Evolutionary conservation across 1,140 invertebrate genomes (phyloP).

Genomic region (Caenorhabditis briggsae): DNA sequence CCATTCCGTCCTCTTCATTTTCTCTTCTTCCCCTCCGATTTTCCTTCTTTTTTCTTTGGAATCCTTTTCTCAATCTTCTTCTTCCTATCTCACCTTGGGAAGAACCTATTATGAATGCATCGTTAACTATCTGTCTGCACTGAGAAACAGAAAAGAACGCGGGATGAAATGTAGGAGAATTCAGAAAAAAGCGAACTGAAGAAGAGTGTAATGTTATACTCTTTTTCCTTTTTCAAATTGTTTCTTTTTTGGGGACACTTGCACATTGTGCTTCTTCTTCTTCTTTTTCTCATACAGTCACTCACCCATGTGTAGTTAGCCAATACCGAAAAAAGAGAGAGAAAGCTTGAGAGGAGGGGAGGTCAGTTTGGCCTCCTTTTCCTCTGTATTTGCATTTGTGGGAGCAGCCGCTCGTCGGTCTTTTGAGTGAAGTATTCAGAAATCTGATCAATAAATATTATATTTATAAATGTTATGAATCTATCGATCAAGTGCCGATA

Average conservation of each 20-base stretch:
- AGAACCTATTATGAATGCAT: slow-evolving; percentile 55
- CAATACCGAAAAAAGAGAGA: slow-evolving; percentile 42
- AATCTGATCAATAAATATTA: slow-evolving; percentile 56
- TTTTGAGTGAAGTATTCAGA: slow-evolving; percentile 55
- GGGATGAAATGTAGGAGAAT: slow-evolving; percentile 27
- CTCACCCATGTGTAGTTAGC: slow-evolving; percentile 16
- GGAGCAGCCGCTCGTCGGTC: slow-evolving; percentile 45
- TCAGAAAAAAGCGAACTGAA: slow-evolving; percentile 1
- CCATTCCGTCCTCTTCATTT: neutral
- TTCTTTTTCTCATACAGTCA: slow-evolving; percentile 53
- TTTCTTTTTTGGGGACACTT: neutral
- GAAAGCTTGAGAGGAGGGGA: slow-evolving; percentile 21
- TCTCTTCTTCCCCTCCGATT: neutral
- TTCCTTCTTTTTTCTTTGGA: neutral
- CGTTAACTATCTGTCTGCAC: slow-evolving; percentile 45
- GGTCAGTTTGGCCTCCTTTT: slow-evolving; percentile 41
- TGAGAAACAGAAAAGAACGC: slow-evolving; percentile 44
- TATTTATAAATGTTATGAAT: slow-evolving; percentile 29
- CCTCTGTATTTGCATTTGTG: slow-evolving; percentile 48
- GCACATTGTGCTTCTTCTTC: neutral
- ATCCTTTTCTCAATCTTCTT: slow-evolving; percentile 26
- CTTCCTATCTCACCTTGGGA: slow-evolving; percentile 48
- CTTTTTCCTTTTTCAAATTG: neutral
- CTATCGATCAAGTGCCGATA: neutral
- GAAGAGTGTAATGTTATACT: slow-evolving; percentile 34